Evolutionary conservation across 2,113 vertebrate genomes (phyloP), one percentile per base, ranked within the genome.

Genomic region (Platycercus adscitus): DNA sequence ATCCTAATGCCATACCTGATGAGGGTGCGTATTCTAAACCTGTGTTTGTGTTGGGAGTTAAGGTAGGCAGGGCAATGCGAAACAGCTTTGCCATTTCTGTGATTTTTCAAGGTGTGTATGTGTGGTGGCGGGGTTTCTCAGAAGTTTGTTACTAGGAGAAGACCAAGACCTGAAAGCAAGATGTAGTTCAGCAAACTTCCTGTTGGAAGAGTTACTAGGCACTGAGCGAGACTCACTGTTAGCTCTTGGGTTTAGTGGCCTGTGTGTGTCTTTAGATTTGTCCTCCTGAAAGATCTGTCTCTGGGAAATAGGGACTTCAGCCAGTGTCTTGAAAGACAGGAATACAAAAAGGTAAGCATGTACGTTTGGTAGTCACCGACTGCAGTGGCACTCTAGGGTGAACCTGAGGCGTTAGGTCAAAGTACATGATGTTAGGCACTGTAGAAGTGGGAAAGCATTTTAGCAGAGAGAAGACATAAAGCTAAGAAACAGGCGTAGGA

Each of bases 121-220:
- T 11, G 8, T 29, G 17, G 18, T 49, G 43, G 39, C 3, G 4
- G 50, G 63, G 93, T 81, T 86, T 29, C 76, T 81, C 79, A 82
- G 53, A 76, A 86, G 76, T 66, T 37, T 81, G 29, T 88, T 89
- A 76, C 29, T n/a, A 66, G 91, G 41, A 94, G 96, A 85, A 61
- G 41, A 61, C 39, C 9, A 76, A 31, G 39, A 56, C 61, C 52
- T 82, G 25, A 58, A 82, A 31, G 49, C 61, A 87, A 86, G 19
- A 7, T 20, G 35, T 3, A 47, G 11, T 55, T 87, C 69, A 79
- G 52, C 26, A 91, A 72, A 35, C 33, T 39, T 63, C 26, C 71
- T 72, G 72, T 49, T 49, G 20, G 35, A 85, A 64, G 39, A 65
- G 28, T 71, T 66, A 41, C 24, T 76, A 60, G 26, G 9, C 44